Conservation (phyloP, 2,113 vertebrate genomes). For the Oryzias melastigma region DNA sequence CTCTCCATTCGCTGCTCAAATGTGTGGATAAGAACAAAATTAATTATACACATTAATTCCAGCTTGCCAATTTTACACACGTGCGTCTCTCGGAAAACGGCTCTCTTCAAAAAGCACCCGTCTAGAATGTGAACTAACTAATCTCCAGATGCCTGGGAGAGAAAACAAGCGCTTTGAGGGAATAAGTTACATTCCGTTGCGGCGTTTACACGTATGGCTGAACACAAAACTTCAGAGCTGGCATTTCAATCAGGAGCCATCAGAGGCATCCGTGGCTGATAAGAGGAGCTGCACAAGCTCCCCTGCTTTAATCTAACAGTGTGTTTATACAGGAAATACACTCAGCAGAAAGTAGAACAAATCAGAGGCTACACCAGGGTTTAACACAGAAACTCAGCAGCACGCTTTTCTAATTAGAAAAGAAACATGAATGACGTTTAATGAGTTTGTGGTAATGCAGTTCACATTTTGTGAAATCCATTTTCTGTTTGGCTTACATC, state of each 20-base stretch:
- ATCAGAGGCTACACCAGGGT: slow-evolving; percentile 15
- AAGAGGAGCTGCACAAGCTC: slow-evolving; percentile 52
- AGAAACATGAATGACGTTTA: not conserved
- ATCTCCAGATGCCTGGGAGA: slow-evolving; percentile 56
- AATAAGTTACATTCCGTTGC: slow-evolving; percentile 65
- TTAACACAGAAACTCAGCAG: slow-evolving; percentile 13
- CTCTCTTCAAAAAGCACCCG: slow-evolving; percentile 64
- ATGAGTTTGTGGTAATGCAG: not conserved
- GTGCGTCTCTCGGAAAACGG: slow-evolving; percentile 55
- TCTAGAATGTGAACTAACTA: slow-evolving; percentile 70
- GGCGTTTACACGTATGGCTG: slow-evolving; percentile 67
- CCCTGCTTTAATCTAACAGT: slow-evolving; percentile 44
- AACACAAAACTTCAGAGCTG: slow-evolving; percentile 65
- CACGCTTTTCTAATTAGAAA: slow-evolving; percentile 15
- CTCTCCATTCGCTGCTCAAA: slow-evolving; percentile 61
- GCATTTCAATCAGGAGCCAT: slow-evolving; percentile 69
- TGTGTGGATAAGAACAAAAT: slow-evolving; percentile 74
- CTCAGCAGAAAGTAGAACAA: slow-evolving; percentile 40
- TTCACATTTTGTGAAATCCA: not conserved
- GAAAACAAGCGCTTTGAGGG: slow-evolving; percentile 62
- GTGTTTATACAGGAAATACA: slow-evolving; percentile 45
- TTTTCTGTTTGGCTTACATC: too few species aligned
- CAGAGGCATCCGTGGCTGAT: slow-evolving; percentile 63
- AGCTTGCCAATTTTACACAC: slow-evolving; percentile 64
- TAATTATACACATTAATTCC: slow-evolving; percentile 75